phyloP scores from a whole-genome alignment of 2,113 vertebrate species.

The Saimiri boliviensis region DNA sequence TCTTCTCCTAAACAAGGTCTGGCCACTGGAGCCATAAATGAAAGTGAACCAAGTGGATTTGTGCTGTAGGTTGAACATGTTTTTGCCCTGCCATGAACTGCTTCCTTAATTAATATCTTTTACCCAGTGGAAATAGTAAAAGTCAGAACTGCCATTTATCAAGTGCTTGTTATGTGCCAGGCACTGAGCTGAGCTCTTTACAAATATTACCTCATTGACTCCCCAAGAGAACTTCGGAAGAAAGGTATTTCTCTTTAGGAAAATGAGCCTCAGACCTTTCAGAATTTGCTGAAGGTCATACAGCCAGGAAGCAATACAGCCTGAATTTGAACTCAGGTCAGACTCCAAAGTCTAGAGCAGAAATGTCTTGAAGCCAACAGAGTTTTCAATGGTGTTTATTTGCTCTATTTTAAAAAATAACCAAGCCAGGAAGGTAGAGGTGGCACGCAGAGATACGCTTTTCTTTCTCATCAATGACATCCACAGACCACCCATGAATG shows the following conservation, averaged over 20 bases:
- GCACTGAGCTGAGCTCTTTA: not conserved
- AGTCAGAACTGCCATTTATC: not conserved
- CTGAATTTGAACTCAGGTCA: not conserved
- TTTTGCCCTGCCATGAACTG: constrained; percentile 35
- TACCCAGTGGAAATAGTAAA: not conserved
- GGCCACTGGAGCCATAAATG: not conserved
- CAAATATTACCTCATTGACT: not conserved
- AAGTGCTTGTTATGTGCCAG: not conserved
- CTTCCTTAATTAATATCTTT: not conserved
- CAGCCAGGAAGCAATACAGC: not conserved
- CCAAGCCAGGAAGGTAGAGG: not conserved
- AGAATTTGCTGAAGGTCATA: not conserved
- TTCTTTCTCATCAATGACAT: not conserved
- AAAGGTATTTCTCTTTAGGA: not conserved
- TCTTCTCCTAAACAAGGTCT: constrained; percentile 51
- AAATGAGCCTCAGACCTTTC: not conserved
- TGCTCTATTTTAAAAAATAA: not conserved
- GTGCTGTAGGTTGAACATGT: not conserved
- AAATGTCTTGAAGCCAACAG: not conserved
- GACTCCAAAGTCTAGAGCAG: not conserved
- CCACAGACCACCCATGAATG: not conserved
- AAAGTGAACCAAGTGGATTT: not conserved
- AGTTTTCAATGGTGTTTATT: not conserved
- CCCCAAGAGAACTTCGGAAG: not conserved
- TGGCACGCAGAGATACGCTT: not conserved